phyloP scores from a whole-genome alignment of 30 jellyfish, hydroid and myxozoan species.

The Pelagia noctiluca region DNA sequence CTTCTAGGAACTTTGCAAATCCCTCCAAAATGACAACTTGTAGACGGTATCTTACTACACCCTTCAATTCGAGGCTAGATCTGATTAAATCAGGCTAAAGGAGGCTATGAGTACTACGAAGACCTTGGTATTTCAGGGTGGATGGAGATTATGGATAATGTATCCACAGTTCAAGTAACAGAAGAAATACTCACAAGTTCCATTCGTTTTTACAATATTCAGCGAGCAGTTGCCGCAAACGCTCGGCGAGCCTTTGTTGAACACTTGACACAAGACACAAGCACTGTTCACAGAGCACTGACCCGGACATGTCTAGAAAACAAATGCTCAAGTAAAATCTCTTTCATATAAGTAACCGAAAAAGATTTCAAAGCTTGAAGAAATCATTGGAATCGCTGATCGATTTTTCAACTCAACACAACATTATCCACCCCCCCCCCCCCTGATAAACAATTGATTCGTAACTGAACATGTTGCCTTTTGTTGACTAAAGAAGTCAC shows the following conservation, averaged over 20 bases:
- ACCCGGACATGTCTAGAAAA: slow-evolving; percentile 90
- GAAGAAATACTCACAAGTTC: slow-evolving; percentile 34
- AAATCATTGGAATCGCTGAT: not conserved
- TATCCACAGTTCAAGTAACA: not conserved
- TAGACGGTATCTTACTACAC: too few species aligned
- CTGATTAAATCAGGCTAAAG: not conserved
- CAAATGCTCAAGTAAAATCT: not conserved
- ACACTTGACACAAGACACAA: slow-evolving; percentile 85
- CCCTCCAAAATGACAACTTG: too few species aligned
- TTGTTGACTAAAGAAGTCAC: not conserved
- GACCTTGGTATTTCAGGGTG: not conserved
- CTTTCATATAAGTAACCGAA: not conserved
- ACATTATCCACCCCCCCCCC: not conserved
- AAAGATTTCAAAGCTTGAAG: not conserved
- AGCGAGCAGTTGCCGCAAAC: slow-evolving; percentile 58
- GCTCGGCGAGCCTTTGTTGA: slow-evolving; percentile 52
- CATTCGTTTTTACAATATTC: slow-evolving; percentile 44
- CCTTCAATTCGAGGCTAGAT: too few species aligned
- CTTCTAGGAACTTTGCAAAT: too few species aligned
- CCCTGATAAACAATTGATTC: not conserved
- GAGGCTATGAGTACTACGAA: not conserved
- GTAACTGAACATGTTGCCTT: not conserved
- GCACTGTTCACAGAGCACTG: slow-evolving; percentile 76
- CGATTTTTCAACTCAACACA: not conserved
- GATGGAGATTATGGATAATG: too few species aligned